A percentile compares a stretch with the other conserved stretches of the same genome.
These are phyloP conservation scores for Phoebastria nigripes DNA, from an alignment of 2,797 vertebrate genomes.

Conservation along the genomic window DNA sequence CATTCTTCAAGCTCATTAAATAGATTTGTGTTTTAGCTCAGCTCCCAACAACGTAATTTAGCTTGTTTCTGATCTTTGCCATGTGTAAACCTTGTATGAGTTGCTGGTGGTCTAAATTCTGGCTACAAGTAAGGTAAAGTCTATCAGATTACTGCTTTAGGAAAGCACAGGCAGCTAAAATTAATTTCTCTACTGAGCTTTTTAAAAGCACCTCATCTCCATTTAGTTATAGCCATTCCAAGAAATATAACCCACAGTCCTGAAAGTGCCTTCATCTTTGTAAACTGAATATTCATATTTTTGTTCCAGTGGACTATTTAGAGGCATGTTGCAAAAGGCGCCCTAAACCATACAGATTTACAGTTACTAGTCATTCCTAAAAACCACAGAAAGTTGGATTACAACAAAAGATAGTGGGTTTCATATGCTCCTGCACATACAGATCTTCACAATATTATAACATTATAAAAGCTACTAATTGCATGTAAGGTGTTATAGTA, in stretches of 20 bases:
- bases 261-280: neutral
- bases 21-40: neutral
- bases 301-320: neutral
- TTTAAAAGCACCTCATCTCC: neutral
- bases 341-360: neutral
- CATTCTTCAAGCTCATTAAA: neutral
- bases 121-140: neutral
- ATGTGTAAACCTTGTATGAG: neutral
- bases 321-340: neutral
- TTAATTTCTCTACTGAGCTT: neutral
- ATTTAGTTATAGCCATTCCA: neutral
- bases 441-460: neutral
- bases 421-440: neutral
- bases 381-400: neutral
- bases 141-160: neutral
- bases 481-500: neutral
- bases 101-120: neutral
- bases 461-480: neutral
- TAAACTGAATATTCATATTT: neutral
- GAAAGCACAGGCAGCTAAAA: neutral
- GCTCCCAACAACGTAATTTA: neutral
- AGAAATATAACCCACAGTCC: neutral
- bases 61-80: neutral
- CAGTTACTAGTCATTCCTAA: neutral
- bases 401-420: neutral